Evolutionary conservation across 2,888 invertebrate species (phyloP).

Genomic region (Pollenia griseotomentosa): DNA sequence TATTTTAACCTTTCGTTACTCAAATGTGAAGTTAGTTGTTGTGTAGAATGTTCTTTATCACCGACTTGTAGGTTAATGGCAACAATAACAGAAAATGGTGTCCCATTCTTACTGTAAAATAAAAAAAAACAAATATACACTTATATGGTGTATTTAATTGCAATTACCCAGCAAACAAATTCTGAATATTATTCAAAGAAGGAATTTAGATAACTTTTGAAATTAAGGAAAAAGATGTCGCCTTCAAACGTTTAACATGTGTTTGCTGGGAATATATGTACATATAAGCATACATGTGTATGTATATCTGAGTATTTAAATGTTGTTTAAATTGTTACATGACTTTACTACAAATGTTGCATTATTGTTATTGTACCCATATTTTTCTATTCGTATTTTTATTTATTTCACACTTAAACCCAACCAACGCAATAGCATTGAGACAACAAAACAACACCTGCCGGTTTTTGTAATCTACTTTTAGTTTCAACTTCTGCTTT

Average conservation of each 20-base stretch:
- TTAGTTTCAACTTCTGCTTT: constrained; percentile 24
- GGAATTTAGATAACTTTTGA: too few species aligned
- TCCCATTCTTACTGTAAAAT: background rate
- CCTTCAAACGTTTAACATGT: too few species aligned
- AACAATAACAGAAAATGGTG: constrained; percentile 35
- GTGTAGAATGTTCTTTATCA: constrained; percentile 12
- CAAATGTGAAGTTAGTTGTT: constrained; percentile 1
- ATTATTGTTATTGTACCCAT: constrained; percentile 35
- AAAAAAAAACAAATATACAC: background rate
- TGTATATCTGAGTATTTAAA: constrained; percentile 42
- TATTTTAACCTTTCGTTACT: constrained; percentile 14
- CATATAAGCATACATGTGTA: background rate
- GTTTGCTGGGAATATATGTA: too few species aligned
- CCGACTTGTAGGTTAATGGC: constrained; percentile 4
- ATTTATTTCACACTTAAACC: constrained; percentile 18
- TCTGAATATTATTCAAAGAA: too few species aligned
- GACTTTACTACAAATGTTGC: constrained; percentile 62
- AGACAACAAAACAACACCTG: constrained; percentile 40
- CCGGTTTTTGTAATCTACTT: constrained; percentile 27
- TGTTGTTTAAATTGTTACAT: constrained; percentile 71
- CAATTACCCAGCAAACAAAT: background rate
- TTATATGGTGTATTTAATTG: constrained; percentile 18
- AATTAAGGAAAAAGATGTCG: too few species aligned
- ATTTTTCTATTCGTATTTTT: background rate
- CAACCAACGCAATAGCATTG: constrained; percentile 10